Evolutionary conservation across 1,140 invertebrate genomes (phyloP), one percentile per base, ranked within the genome.

Genomic region (Tetragnatha versicolor): DNA sequence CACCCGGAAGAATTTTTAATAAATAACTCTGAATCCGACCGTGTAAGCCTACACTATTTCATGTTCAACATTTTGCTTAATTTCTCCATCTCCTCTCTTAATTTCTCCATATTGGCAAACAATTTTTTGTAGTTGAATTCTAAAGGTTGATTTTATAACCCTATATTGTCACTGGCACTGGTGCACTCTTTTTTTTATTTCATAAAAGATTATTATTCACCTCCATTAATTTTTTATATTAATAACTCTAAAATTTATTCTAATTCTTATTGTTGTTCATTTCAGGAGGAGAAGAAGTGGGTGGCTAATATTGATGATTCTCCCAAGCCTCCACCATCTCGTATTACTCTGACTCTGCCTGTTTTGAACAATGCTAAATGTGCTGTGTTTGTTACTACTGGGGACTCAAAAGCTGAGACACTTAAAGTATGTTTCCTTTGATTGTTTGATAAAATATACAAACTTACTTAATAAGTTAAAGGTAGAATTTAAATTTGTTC

Each of bases 271-370:
- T 69, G 2, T n/a, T 79, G 61, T 25, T 61, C 82, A 12, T 73
- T 83, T 29, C 37, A 85, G 55, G 86, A 85, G 80, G 78, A 80
- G n/a, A 82, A 83, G 20, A 81, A 82, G 12, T 93, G 94, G 89
- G 92, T 98, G 4, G 93, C 93, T 31, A 86, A 92, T 1, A 94
- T 99, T 61, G 90, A 88, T 2, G 93, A 99, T 86, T 98, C 97
- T 0, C 98, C 98, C 0, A 99, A 99, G 87, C 96, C 95, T 69
- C 98, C 98, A 4, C 92, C 94, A 9, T 87, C 87, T 58, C 89
- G 98, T 79, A 91, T 99, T 10, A 99, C 97, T 2, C 86, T 99
- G 49, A 99, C 97, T 2, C 92, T 94, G 79, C 93, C 95, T 5
- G 92, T 97, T 6, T 90, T 99, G 17, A 98, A 98, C 84, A 93